phyloP scores from a whole-genome alignment of 2,888 invertebrate species.

The Xanthia togata region DNA sequence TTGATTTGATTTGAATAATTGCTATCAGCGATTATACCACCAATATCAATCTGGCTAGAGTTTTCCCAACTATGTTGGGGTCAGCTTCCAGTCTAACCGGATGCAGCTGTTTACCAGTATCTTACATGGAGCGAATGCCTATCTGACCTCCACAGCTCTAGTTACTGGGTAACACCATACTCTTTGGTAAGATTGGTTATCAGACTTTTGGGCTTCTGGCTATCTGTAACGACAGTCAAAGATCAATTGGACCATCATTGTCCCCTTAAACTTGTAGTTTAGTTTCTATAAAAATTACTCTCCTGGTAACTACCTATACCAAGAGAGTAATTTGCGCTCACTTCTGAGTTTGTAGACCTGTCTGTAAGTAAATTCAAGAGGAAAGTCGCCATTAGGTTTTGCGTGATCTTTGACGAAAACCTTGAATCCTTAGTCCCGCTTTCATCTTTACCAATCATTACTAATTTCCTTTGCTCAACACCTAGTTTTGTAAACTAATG shows the following conservation, averaged over 20 bases:
- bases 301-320: no score
- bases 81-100: neutral
- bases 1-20: no score
- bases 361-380: neutral
- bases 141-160: neutral
- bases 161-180: neutral
- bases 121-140: neutral
- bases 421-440: neutral
- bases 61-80: neutral
- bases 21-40: neutral
- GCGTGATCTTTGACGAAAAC: neutral
- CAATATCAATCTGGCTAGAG: neutral
- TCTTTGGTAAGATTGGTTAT: neutral
- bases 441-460: neutral
- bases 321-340: neutral
- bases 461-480: constrained; percentile 19
- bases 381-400: no score
- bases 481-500: neutral
- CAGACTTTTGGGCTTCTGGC: neutral
- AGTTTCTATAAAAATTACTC: no score
- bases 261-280: no score
- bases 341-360: neutral
- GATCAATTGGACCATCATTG: no score
- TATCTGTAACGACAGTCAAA: neutral
- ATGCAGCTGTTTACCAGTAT: neutral